Evolutionary conservation across 2,113 vertebrate genomes (phyloP), one percentile per base, ranked within the genome.

Genomic region (Gallinago undulata): DNA sequence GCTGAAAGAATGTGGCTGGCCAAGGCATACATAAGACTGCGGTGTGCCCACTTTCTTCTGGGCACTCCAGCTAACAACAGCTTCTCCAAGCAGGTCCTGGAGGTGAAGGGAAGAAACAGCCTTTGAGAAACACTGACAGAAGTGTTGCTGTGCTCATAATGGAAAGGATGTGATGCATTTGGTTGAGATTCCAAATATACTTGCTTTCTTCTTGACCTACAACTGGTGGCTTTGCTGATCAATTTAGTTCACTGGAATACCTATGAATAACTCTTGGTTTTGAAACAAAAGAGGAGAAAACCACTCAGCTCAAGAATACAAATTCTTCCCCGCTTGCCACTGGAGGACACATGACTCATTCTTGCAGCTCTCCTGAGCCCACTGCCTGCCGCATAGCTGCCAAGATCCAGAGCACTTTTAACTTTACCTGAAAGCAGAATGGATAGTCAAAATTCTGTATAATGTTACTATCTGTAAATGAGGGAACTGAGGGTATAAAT

Each of bases 391-490:
- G 43, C 76, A 87, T 25, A 90, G 68, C 76, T 93, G 93, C 92
- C 92, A 93, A 91, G 77, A 95, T 93, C 53, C 69, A 89, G 60
- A 92, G 57, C 66, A 89, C 51, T 96, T 93, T 94, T 82, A 95
- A 93, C 89, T 91, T 95, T 50, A 87, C 73, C 90, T 93, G 89
- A 91, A 95, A 96, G 80, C 73, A 87, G 87, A 92, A 84, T 57
- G 37, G 66, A 82, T 81, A 95, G 83, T 69, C 60, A 92, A 95
- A 96, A 94, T 91, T 78, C 51, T 77, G 68, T 86, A 50, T 79
- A 95, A 96, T 84, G 60, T 64, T 87, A 37, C 72, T 81, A 63
- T 87, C 88, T 81, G 69, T 89, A 94, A 95, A 93, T 87, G 94
- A 96, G 92, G 90, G 69, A 90, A 94, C 88, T 53, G 53, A 60